phyloP scores from a whole-genome alignment of 2,888 invertebrate genomes.

The Geophilus truncorum region DNA sequence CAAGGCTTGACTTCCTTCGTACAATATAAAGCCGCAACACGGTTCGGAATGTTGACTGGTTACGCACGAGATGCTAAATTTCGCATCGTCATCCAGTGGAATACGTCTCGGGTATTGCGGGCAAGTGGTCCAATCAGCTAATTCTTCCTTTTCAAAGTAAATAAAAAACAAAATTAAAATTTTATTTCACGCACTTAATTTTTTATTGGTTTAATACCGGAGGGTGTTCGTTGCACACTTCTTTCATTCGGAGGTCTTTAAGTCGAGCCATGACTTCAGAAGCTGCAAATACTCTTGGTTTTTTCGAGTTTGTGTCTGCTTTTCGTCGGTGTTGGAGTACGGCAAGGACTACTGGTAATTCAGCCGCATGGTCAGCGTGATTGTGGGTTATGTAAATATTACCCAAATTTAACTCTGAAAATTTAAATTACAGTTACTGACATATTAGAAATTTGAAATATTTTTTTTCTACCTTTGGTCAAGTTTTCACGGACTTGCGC shows the following conservation, averaged over 20 bases:
- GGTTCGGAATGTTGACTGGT: conserved; percentile 36
- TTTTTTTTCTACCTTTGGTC: conserved; percentile 10
- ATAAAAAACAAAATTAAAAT: not conserved
- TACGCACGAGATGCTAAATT: conserved; percentile 31
- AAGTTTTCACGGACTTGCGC: conserved; percentile 30
- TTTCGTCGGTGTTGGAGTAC: not conserved
- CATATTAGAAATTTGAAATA: too few relatives aligned
- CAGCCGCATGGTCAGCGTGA: conserved; percentile 37
- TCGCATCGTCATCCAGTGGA: conserved; percentile 25
- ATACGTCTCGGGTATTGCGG: not conserved
- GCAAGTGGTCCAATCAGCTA: conserved; percentile 33
- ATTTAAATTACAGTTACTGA: not conserved
- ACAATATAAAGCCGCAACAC: conserved; percentile 36
- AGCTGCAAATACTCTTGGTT: conserved; percentile 33
- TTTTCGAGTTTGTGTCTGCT: not conserved
- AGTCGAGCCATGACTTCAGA: conserved; percentile 34
- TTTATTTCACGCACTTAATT: not conserved
- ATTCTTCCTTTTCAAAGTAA: conserved; percentile 29
- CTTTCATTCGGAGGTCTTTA: conserved; percentile 27
- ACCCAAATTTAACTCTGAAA: conserved; percentile 21
- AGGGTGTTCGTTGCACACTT: not conserved
- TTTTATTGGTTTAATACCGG: not conserved
- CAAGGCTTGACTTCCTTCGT: conserved; percentile 32
- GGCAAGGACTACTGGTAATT: conserved; percentile 34
- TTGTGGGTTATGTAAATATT: conserved; percentile 36